These are phyloP conservation scores for Sclerurus mexicanus DNA, from an alignment of 2,113 vertebrate species.

Conservation along the genomic window DNA sequence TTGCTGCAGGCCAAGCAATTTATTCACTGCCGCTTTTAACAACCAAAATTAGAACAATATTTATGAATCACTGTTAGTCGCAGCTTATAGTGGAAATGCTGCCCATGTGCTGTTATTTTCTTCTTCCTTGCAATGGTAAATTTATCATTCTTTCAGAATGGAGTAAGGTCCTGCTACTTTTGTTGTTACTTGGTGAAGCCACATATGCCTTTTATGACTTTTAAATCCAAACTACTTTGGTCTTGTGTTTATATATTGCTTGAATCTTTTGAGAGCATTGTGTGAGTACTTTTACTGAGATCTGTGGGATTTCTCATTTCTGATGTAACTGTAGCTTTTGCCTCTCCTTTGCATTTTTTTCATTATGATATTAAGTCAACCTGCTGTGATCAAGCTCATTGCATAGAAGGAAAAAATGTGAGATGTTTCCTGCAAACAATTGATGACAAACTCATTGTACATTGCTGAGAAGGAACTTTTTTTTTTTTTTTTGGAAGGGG, in stretches of 20 bases:
- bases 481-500: constrained; percentile 50
- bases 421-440: constrained; percentile 60
- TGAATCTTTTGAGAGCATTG: neutral
- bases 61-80: neutral
- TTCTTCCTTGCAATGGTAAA: neutral
- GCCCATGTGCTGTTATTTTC: neutral
- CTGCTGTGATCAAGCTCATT: constrained; percentile 47
- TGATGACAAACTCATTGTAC: constrained; percentile 61
- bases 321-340: neutral
- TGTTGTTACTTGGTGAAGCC: neutral
- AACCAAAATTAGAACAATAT: neutral
- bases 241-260: neutral
- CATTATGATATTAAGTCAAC: neutral
- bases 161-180: neutral
- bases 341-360: neutral
- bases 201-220: neutral
- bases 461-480: constrained; percentile 22
- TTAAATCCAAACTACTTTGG: neutral
- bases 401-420: constrained; percentile 35
- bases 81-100: neutral
- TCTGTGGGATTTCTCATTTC: neutral
- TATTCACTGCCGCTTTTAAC: neutral
- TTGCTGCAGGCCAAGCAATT: neutral
- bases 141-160: neutral
- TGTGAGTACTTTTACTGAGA: neutral